These are phyloP conservation scores for Grantiella picta DNA, from an alignment of 2,113 vertebrate species.

Conservation along the genomic window DNA sequence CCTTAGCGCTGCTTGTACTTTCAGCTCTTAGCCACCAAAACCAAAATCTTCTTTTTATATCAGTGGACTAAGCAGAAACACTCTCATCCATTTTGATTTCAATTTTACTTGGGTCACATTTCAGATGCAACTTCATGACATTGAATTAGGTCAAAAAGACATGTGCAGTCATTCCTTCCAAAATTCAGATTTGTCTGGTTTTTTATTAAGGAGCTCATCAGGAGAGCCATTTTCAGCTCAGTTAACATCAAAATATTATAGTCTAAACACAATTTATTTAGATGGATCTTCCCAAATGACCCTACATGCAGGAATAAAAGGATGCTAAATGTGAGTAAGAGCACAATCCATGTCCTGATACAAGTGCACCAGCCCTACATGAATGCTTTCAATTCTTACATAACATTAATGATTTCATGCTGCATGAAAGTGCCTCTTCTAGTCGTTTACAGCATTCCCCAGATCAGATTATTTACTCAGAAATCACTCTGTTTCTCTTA, in stretches of 20 bases:
- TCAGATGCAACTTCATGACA: background rate
- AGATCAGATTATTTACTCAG: constrained; percentile 51
- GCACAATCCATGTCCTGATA: background rate
- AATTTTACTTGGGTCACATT: background rate
- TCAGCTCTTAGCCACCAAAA: background rate
- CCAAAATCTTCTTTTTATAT: background rate
- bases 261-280: background rate
- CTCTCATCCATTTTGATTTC: background rate
- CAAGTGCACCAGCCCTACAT: background rate
- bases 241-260: background rate
- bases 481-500: constrained; percentile 47
- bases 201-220: background rate
- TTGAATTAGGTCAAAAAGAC: background rate
- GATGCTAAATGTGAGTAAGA: background rate
- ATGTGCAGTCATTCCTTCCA: background rate
- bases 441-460: background rate
- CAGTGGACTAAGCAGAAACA: background rate
- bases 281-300: background rate
- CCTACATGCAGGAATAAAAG: background rate
- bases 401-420: background rate
- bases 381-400: constrained; percentile 13
- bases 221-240: background rate
- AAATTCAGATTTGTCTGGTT: background rate
- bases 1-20: background rate
- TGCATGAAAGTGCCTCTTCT: background rate